Evolutionary conservation across 2,113 vertebrate genomes (phyloP).

Genomic region (Neomonachus schauinslandi): DNA sequence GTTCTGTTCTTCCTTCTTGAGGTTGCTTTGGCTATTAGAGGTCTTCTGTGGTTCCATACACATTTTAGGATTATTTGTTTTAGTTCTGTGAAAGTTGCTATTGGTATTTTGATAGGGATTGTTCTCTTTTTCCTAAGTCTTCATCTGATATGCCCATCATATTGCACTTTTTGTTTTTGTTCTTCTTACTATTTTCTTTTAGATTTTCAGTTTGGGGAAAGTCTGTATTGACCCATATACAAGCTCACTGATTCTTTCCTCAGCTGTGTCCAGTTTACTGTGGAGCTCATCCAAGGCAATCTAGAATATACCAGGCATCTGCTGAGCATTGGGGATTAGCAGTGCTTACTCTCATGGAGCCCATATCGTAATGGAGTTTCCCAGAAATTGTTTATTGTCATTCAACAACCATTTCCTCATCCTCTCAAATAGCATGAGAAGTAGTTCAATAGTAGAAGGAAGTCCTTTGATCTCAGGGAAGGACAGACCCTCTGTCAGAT

Average conservation of each 20-base stretch:
- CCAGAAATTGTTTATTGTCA: neutral
- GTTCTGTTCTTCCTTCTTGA: neutral
- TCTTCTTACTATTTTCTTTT: neutral
- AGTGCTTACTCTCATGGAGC: neutral
- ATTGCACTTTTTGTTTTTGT: neutral
- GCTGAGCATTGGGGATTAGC: neutral
- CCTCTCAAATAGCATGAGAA: neutral
- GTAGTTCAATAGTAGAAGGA: neutral
- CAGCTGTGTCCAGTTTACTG: neutral
- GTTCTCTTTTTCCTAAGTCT: neutral
- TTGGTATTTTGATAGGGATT: neutral
- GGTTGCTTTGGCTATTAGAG: neutral
- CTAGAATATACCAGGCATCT: neutral
- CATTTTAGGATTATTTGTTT: neutral
- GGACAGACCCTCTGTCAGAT: neutral
- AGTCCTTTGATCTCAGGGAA: neutral
- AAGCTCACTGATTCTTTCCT: neutral
- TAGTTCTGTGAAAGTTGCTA: neutral
- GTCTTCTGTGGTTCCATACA: neutral
- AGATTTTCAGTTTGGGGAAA: neutral
- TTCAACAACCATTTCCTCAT: neutral
- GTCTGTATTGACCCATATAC: neutral
- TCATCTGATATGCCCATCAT: neutral
- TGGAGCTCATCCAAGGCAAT: neutral
- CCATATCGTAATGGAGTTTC: neutral